These are phyloP conservation scores for Meloidogyne hapla DNA, from an alignment of 1,140 invertebrate genomes.

Conservation along the genomic window DNA sequence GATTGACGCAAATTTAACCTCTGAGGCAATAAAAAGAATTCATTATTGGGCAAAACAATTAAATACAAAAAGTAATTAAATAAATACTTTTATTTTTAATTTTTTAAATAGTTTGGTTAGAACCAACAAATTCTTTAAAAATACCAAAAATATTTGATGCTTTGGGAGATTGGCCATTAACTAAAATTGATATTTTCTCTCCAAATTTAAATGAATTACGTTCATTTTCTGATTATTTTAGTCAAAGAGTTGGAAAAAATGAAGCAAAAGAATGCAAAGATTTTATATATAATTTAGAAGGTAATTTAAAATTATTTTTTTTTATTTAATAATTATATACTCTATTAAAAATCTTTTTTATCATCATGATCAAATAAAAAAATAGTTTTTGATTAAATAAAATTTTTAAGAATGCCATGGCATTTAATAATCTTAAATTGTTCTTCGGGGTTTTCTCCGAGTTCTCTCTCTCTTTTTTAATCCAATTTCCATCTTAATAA, in stretches of 20 bases:
- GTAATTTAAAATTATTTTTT: background rate
- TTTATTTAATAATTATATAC: no score
- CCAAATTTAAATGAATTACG: slow-evolving; percentile 53
- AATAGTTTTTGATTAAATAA: no score
- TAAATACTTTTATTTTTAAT: no score
- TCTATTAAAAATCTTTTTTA: no score
- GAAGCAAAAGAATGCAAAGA: background rate
- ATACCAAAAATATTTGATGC: slow-evolving; percentile 49
- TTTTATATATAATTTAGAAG: slow-evolving; percentile 13
- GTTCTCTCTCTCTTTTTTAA: no score
- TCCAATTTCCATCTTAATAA: background rate
- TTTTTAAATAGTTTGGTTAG: slow-evolving; percentile 58
- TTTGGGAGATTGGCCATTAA: slow-evolving; percentile 10
- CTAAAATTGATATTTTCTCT: slow-evolving; percentile 39
- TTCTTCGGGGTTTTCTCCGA: no score
- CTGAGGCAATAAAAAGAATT: background rate
- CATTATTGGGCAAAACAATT: slow-evolving; percentile 11
- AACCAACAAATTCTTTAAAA: slow-evolving; percentile 56
- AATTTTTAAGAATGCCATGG: no score
- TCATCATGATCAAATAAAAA: no score
- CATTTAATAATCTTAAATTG: no score
- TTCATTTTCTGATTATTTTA: slow-evolving; percentile 10
- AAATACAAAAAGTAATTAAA: slow-evolving; percentile 26
- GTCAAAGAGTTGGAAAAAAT: background rate
- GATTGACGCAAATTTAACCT: slow-evolving; percentile 53